Percentiles rank a stretch among this genome's conserved stretches.
Evolutionary conservation across 2,888 invertebrate species (phyloP).

Genomic region (Azorinus chamasolen): DNA sequence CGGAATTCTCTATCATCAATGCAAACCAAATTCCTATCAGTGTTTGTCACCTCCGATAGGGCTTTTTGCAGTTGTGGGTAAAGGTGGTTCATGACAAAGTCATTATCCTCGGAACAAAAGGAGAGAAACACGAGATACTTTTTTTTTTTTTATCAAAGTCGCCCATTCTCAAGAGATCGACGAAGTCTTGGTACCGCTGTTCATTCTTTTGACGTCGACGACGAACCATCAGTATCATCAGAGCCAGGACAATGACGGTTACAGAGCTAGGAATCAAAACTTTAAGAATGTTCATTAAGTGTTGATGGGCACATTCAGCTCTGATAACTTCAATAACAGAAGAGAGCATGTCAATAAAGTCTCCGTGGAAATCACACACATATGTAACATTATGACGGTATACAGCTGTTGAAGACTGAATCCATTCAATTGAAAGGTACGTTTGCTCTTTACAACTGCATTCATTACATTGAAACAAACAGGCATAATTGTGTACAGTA

Average conservation of each 20-base stretch:
- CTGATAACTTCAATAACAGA: not conserved
- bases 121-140: conserved; percentile 26
- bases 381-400: not conserved
- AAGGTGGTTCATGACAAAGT: conserved; percentile 17
- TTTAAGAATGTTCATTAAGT: not conserved
- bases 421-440: conserved; percentile 8
- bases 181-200: not conserved
- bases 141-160: not conserved
- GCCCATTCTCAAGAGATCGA: not conserved
- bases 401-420: not conserved
- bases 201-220: conserved; percentile 3
- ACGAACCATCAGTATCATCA: not conserved
- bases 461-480: no score
- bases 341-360: not conserved
- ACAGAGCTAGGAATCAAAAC: not conserved
- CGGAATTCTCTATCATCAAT: conserved; percentile 19
- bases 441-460: not conserved
- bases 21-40: conserved; percentile 16
- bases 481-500: no score
- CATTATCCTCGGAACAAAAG: conserved; percentile 26
- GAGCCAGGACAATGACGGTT: not conserved
- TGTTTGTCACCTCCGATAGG: not conserved
- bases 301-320: not conserved
- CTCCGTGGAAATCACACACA: conserved; percentile 11
- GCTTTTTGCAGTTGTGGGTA: conserved; percentile 13